phyloP scores from a whole-genome alignment of 1,140 invertebrate genomes.

The Mactra quadrangularis region DNA sequence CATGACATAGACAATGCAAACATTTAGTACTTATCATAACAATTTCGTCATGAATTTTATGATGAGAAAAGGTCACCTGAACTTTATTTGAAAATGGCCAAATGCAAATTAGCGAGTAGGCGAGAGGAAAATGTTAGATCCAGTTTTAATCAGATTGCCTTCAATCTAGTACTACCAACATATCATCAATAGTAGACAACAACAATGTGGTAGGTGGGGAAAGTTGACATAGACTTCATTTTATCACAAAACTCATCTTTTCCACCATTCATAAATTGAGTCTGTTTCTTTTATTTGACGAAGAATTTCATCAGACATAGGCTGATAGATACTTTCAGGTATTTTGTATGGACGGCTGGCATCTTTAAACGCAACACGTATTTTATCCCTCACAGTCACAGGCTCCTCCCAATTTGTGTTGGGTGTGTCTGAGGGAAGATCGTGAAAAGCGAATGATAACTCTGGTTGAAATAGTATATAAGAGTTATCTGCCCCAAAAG shows the following conservation, averaged over 20 bases:
- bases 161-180: too few species aligned
- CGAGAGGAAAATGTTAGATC: too few species aligned
- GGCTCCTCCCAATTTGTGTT: constrained; percentile 79
- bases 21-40: too few species aligned
- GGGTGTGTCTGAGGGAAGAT: constrained; percentile 77
- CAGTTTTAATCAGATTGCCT: too few species aligned
- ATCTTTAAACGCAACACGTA: constrained; percentile 76
- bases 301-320: constrained; percentile 80
- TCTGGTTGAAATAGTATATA: constrained; percentile 81
- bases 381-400: constrained; percentile 76
- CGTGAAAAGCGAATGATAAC: constrained; percentile 80
- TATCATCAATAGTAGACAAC: too few species aligned
- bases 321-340: constrained; percentile 66
- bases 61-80: too few species aligned
- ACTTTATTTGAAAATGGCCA: too few species aligned
- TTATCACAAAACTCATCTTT: constrained; percentile 12
- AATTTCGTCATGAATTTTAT: too few species aligned
- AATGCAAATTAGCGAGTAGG: too few species aligned
- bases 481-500: constrained; percentile 72
- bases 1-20: too few species aligned
- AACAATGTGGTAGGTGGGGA: too few species aligned
- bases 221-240: too few species aligned
- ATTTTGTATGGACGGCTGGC: constrained; percentile 75
- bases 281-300: constrained; percentile 67
- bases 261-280: constrained; percentile 73